A percentile compares a stretch with the other conserved stretches of the same genome.
phyloP scores from a whole-genome alignment of 2,797 vertebrate genomes.

The Sebastes matsubarae region DNA sequence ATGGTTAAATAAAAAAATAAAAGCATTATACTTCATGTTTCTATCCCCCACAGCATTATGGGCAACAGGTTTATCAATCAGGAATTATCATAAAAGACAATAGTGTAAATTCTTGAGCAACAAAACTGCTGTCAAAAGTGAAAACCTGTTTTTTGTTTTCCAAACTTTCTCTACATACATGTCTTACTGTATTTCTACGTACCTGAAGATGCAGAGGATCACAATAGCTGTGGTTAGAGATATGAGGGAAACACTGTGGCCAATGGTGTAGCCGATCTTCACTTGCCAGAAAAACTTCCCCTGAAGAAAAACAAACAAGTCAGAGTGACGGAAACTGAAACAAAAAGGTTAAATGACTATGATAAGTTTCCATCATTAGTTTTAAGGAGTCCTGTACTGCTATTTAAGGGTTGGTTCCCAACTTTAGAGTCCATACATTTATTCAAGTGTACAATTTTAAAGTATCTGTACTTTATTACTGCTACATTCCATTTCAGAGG shows the following conservation, averaged over 20 bases:
- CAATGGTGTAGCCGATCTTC: constrained; percentile 94
- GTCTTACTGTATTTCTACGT: neutral
- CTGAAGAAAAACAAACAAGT: constrained; percentile 63
- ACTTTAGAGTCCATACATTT: neutral
- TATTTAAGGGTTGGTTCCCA: neutral
- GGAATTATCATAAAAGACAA: neutral
- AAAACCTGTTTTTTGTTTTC: neutral
- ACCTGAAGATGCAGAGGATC: constrained; percentile 85
- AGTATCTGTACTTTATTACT: neutral
- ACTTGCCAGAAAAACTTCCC: constrained; percentile 87
- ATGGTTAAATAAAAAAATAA: no score
- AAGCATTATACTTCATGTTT: neutral
- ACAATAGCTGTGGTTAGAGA: constrained; percentile 89
- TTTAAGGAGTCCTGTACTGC: neutral
- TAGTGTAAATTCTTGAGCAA: neutral
- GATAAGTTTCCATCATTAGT: no score
- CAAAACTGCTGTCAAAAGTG: neutral
- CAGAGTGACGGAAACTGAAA: neutral
- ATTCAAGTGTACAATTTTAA: neutral
- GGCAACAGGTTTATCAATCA: neutral
- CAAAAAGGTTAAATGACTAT: neutral
- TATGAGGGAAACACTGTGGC: constrained; percentile 92
- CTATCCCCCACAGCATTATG: neutral
- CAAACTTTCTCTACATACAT: neutral
- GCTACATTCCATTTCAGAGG: neutral